These are phyloP conservation scores for Sepiola atlantica DNA, from an alignment of 2,888 invertebrate genomes.

Conservation along the genomic window DNA sequence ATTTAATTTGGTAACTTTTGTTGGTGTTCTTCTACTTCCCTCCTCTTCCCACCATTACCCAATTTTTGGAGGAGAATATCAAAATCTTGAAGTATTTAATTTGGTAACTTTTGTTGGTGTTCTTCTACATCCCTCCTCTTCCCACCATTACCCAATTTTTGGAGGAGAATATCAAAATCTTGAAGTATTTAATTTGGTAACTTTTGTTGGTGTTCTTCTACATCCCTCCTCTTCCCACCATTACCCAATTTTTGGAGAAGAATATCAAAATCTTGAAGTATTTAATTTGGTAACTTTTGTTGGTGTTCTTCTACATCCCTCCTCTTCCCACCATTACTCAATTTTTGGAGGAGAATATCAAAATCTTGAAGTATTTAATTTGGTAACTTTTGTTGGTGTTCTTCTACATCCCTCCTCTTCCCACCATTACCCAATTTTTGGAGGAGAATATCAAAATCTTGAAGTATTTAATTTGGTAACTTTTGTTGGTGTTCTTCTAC, in stretches of 20 bases:
- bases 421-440: neutral
- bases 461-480: constrained; percentile 56
- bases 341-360: neutral
- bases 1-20: constrained; percentile 56
- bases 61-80: neutral
- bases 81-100: too few relatives aligned
- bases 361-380: too few relatives aligned
- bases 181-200: constrained; percentile 55
- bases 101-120: constrained; percentile 56
- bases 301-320: neutral
- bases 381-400: constrained; percentile 56
- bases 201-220: neutral
- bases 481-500: neutral
- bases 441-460: too few relatives aligned
- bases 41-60: neutral
- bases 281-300: constrained; percentile 56
- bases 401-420: neutral
- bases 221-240: neutral
- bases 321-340: neutral
- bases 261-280: too few relatives aligned
- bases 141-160: neutral
- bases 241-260: neutral
- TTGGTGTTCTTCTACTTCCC: too few relatives aligned
- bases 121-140: neutral
- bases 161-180: neutral